Conservation (phyloP, 2,888 invertebrate genomes). For the Neoascia interrupta region DNA sequence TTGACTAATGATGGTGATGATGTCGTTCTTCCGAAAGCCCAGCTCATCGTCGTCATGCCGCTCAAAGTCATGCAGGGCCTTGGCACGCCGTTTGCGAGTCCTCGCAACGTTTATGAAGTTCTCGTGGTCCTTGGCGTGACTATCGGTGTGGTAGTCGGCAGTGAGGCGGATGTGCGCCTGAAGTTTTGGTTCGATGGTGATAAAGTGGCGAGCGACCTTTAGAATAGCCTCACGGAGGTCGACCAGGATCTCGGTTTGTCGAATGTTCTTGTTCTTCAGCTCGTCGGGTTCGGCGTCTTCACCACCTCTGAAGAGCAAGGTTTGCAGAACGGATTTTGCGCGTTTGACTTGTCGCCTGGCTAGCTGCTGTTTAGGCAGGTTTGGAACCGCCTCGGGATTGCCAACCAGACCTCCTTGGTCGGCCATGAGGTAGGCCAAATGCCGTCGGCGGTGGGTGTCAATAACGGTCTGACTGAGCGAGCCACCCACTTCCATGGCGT, state of each 20-base stretch:
- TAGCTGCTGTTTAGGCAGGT: constrained; percentile 95
- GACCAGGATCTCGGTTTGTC: constrained; percentile 98
- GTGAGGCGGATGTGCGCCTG: constrained; percentile 88
- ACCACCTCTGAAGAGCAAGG: constrained; percentile 91
- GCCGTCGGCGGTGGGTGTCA: constrained; percentile 93
- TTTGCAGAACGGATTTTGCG: constrained; percentile 93
- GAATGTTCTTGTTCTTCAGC: constrained; percentile 96
- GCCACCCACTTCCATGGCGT: constrained; percentile 87
- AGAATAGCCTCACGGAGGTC: constrained; percentile 97
- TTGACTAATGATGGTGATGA: constrained; percentile 97
- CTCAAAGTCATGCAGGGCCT: constrained; percentile 98
- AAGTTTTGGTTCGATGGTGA: constrained; percentile 93
- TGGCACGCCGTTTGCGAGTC: constrained; percentile 93
- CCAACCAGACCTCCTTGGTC: constrained; percentile 96
- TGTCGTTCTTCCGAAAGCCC: constrained; percentile 98
- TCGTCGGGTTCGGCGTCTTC: constrained; percentile 85
- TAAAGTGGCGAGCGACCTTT: constrained; percentile 96
- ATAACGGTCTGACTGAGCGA: constrained; percentile 87
- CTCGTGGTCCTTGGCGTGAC: constrained; percentile 95
- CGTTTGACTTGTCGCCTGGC: constrained; percentile 92
- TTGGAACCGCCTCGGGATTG: constrained; percentile 92
- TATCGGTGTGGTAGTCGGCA: constrained; percentile 97
- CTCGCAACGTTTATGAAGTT: constrained; percentile 96
- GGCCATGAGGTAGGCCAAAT: constrained; percentile 97
- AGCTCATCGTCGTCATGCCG: constrained; percentile 98